Conservation (phyloP, 2,797 vertebrate species). For the Melanotaenia parkinsoni region DNA sequence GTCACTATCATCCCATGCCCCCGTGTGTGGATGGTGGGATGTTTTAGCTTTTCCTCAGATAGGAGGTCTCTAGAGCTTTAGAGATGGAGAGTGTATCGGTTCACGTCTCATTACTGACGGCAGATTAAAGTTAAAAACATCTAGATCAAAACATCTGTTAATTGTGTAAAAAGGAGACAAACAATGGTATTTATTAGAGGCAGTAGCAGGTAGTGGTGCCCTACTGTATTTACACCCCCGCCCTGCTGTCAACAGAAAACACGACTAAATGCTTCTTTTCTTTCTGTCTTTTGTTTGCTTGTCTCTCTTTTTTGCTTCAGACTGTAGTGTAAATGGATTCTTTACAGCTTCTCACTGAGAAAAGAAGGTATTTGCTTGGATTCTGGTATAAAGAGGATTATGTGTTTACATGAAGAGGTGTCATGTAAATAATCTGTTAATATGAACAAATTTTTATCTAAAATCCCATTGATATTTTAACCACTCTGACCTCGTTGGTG, state of each 20-base stretch:
- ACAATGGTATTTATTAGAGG: slow-evolving; percentile 70
- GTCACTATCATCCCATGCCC: slow-evolving; percentile 36
- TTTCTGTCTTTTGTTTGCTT: slow-evolving; percentile 42
- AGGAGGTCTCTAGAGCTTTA: slow-evolving; percentile 66
- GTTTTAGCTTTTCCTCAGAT: slow-evolving; percentile 61
- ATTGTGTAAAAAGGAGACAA: slow-evolving; percentile 77
- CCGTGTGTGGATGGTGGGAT: slow-evolving; percentile 49
- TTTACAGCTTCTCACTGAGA: slow-evolving; percentile 6
- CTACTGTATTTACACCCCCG: slow-evolving; percentile 62
- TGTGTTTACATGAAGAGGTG: background rate
- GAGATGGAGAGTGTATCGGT: slow-evolving; percentile 58
- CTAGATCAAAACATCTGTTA: slow-evolving; percentile 75
- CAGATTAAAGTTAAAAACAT: slow-evolving; percentile 69
- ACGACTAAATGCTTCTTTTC: slow-evolving; percentile 33
- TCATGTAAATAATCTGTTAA: background rate
- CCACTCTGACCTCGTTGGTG: background rate
- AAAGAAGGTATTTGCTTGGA: rapidly evolving
- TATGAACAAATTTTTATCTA: background rate
- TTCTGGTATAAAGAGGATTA: slow-evolving; percentile 7
- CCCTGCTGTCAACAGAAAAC: slow-evolving; percentile 67
- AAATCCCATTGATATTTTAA: background rate
- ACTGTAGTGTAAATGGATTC: slow-evolving; percentile 22
- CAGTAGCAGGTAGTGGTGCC: slow-evolving; percentile 53
- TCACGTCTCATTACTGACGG: slow-evolving; percentile 70
- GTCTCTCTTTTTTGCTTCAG: slow-evolving; percentile 6